Evolutionary conservation across 2,113 vertebrate genomes (phyloP).

Genomic region (Bombycilla garrulus): DNA sequence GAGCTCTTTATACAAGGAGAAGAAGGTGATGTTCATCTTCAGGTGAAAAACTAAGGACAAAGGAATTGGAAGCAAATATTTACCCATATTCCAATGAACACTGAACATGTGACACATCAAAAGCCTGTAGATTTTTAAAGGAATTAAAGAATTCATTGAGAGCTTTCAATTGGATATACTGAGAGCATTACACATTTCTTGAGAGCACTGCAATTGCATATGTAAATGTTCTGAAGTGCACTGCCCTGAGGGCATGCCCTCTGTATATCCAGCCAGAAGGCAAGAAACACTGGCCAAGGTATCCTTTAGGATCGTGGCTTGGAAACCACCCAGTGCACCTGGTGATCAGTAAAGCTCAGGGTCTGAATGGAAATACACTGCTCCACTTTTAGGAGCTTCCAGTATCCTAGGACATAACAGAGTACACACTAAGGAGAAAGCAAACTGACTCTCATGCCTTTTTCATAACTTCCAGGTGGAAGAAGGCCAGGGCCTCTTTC

Average conservation of each 20-base stretch:
- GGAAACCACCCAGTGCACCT: not conserved
- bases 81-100: not conserved
- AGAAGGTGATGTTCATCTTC: not conserved
- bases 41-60: not conserved
- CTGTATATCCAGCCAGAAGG: not conserved
- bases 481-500: slow-evolving; percentile 7
- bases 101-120: not conserved
- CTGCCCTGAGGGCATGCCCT: not conserved
- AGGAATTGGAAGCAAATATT: not conserved
- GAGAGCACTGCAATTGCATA: not conserved
- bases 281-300: not conserved
- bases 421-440: not conserved
- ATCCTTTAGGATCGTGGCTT: not conserved
- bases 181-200: not conserved
- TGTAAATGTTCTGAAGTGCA: not conserved
- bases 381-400: not conserved
- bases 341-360: not conserved
- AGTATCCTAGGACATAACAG: not conserved
- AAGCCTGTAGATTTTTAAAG: not conserved
- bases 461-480: slow-evolving; percentile 35
- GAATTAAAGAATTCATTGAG: not conserved
- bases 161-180: not conserved
- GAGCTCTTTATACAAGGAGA: not conserved
- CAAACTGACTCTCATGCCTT: not conserved
- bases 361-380: not conserved